Conservation (phyloP, 2,797 vertebrate genomes). For the Chelon auratus region DNA sequence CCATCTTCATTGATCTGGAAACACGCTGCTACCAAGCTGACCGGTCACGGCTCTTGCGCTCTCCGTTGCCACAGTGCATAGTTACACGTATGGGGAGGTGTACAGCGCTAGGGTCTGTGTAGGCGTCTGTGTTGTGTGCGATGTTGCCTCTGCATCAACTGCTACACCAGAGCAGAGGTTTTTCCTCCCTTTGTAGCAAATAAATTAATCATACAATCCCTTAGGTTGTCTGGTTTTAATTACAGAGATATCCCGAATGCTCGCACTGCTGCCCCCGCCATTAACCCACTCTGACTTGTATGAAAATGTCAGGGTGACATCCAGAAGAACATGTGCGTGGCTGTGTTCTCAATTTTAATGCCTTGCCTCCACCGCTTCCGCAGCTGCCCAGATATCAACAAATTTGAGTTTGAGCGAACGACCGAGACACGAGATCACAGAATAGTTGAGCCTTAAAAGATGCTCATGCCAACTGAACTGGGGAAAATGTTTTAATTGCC, state of each 20-base stretch:
- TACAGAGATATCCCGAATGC: not conserved
- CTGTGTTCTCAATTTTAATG: conserved; percentile 9
- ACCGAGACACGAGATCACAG: not conserved
- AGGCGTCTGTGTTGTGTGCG: too few relatives aligned
- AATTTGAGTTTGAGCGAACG: conserved; percentile 10
- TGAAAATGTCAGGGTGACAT: not conserved
- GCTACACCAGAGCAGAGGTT: not conserved
- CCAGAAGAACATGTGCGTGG: not conserved
- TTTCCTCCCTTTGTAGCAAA: not conserved
- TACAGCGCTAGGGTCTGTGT: too few relatives aligned
- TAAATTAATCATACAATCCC: not conserved
- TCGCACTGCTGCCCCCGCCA: not conserved
- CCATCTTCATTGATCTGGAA: too few relatives aligned
- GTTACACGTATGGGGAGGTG: too few relatives aligned
- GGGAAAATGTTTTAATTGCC: not conserved
- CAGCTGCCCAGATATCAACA: too few relatives aligned
- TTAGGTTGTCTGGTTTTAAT: not conserved
- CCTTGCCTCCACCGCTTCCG: not conserved
- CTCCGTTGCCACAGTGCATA: too few relatives aligned
- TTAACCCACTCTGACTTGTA: not conserved
- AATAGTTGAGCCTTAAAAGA: not conserved
- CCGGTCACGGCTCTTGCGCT: too few relatives aligned
- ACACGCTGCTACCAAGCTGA: too few relatives aligned
- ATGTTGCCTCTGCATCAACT: too few relatives aligned
- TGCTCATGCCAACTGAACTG: not conserved